phyloP scores from a whole-genome alignment of 2,113 vertebrate species.

The Irena cyanogastra region DNA sequence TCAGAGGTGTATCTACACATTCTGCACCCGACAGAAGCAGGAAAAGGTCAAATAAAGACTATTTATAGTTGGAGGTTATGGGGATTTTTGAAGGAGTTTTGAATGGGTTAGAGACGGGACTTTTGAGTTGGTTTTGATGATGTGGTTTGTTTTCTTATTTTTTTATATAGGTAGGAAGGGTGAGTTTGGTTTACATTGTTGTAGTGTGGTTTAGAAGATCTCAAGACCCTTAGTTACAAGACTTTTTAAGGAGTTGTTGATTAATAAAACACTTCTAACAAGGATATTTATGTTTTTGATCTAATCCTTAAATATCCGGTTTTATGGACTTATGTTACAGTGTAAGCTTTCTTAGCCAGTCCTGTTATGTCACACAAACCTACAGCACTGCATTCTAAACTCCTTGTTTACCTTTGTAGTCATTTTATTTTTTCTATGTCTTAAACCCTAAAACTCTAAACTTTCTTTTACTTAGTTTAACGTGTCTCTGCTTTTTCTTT shows the following conservation, averaged over 20 bases:
- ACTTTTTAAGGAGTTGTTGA: not conserved
- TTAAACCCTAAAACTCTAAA: not conserved
- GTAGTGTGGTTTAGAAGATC: not conserved
- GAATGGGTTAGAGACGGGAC: not conserved
- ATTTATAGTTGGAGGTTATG: not conserved
- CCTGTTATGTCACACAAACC: not conserved
- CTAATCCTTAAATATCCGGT: not conserved
- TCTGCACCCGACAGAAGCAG: not conserved
- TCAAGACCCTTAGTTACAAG: not conserved
- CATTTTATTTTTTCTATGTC: not conserved
- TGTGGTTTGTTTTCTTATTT: not conserved
- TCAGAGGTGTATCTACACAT: not conserved
- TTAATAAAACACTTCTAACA: not conserved
- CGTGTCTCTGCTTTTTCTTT: not conserved
- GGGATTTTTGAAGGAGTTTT: not conserved
- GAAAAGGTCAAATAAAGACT: not conserved
- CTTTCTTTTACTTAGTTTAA: not conserved
- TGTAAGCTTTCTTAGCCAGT: not conserved
- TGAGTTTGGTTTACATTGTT: not conserved
- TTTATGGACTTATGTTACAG: not conserved
- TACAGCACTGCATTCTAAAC: not conserved
- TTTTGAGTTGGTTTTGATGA: not conserved
- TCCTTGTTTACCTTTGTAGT: not conserved
- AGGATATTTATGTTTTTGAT: not conserved
- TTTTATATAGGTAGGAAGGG: not conserved